phyloP scores from a whole-genome alignment of 2,797 vertebrate genomes.

The Psittacula echo region DNA sequence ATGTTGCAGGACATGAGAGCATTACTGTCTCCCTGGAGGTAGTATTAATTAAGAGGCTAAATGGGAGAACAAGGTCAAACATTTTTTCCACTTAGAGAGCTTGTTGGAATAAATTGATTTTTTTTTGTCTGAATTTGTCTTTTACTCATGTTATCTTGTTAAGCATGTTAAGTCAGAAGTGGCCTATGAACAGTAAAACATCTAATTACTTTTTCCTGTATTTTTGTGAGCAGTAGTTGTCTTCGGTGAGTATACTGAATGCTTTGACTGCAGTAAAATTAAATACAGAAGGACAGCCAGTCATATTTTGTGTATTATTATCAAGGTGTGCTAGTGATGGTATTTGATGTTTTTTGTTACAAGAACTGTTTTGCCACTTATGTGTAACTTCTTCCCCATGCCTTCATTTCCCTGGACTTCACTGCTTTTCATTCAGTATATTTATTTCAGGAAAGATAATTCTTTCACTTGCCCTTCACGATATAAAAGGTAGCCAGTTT shows the following conservation, averaged over 20 bases:
- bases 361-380: neutral
- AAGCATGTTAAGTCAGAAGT: neutral
- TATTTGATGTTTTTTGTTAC: neutral
- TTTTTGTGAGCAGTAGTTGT: neutral
- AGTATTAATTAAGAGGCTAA: slow-evolving; percentile 16
- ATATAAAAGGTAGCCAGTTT: neutral
- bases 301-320: neutral
- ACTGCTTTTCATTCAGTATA: neutral
- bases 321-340: neutral
- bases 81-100: neutral
- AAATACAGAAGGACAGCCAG: neutral
- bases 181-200: neutral
- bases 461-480: neutral
- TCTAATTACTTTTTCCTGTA: neutral
- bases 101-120: neutral
- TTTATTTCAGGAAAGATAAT: neutral
- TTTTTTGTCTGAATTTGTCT: neutral
- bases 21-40: neutral
- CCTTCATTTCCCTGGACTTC: neutral
- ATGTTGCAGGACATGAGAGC: neutral
- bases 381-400: accelerated
- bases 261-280: neutral
- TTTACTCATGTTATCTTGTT: neutral
- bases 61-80: neutral
- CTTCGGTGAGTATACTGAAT: neutral